These are phyloP conservation scores for Protomyctophum bolini DNA, from an alignment of 2,113 vertebrate genomes.

Conservation along the genomic window DNA sequence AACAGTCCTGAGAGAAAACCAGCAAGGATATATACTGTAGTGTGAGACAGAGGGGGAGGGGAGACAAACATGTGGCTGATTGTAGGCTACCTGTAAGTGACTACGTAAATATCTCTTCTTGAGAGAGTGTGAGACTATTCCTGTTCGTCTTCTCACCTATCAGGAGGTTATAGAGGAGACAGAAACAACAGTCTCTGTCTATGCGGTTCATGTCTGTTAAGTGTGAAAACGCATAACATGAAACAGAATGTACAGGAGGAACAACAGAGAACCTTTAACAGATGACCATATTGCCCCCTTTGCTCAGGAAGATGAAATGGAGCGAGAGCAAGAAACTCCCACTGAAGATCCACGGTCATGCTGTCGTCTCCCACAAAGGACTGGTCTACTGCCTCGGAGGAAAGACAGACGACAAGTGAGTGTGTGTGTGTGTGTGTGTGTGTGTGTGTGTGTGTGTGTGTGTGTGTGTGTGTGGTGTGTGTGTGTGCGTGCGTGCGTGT, in stretches of 20 bases:
- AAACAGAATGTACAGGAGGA: neutral
- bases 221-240: neutral
- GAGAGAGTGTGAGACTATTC: too few species aligned
- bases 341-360: slow-evolving; percentile 93
- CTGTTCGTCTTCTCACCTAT: too few species aligned
- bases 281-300: neutral
- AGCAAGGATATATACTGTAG: too few species aligned
- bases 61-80: too few species aligned
- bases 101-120: too few species aligned
- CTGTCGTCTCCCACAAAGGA: slow-evolving; percentile 90
- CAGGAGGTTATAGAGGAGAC: too few species aligned
- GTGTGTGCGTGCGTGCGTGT: slow-evolving; percentile 6
- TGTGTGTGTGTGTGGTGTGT: slow-evolving; percentile 17
- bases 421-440: slow-evolving; percentile 41
- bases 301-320: slow-evolving; percentile 89
- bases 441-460: slow-evolving; percentile 18
- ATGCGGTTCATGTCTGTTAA: too few species aligned
- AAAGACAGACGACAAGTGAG: slow-evolving; percentile 99
- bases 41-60: too few species aligned
- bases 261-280: neutral
- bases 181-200: too few species aligned
- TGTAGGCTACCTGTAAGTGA: too few species aligned
- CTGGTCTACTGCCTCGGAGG: slow-evolving; percentile 95
- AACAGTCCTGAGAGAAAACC: too few species aligned
- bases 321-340: slow-evolving; percentile 94